Conservation (phyloP, 2,113 vertebrate species). For the Albula glossodonta region DNA sequence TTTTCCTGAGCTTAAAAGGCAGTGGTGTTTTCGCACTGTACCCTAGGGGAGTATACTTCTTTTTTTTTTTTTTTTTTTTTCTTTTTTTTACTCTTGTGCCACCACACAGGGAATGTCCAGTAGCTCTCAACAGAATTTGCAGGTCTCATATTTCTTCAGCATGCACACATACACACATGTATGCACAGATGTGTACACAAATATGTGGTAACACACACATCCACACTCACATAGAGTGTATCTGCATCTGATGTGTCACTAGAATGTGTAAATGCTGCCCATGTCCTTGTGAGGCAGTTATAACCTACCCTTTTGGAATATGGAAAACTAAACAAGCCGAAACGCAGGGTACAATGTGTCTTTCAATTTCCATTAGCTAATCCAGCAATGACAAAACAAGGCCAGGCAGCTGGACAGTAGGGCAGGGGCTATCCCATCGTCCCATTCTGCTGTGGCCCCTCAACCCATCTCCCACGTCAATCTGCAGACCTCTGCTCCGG, state of each 20-base stretch:
- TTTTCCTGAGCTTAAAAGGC: constrained; percentile 32
- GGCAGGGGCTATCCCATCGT: background rate
- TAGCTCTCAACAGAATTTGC: too few relatives aligned
- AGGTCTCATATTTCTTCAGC: too few relatives aligned
- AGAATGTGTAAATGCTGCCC: background rate
- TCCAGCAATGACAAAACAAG: background rate
- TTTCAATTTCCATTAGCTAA: background rate
- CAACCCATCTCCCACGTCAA: background rate
- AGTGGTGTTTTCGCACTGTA: constrained; percentile 3
- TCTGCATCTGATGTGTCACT: background rate
- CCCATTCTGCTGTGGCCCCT: background rate
- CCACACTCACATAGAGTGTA: background rate
- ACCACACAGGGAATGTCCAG: background rate
- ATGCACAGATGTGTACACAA: background rate
- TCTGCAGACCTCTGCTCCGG: background rate
- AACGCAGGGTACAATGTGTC: background rate
- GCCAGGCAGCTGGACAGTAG: background rate
- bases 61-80: background rate
- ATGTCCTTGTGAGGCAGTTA: background rate
- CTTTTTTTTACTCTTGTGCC: background rate
- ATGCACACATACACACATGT: too few relatives aligned
- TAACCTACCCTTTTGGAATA: background rate
- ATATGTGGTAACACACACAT: background rate
- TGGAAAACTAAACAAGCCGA: background rate
- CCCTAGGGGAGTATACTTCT: background rate